These are phyloP conservation scores for Coelopa pilipes DNA, from an alignment of 2,888 invertebrate species.

Conservation along the genomic window DNA sequence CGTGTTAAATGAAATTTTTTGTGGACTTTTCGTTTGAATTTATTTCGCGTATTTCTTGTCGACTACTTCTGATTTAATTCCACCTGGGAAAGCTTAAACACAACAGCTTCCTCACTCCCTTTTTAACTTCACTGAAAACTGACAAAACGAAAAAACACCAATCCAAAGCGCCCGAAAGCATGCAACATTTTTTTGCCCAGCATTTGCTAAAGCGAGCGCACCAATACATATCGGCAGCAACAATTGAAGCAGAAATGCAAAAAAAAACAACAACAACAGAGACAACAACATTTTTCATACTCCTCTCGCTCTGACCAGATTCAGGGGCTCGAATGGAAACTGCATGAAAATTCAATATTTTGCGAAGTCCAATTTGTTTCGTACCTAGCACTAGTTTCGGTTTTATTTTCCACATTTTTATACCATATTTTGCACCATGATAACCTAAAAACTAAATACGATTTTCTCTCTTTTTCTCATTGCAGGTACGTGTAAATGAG, in stretches of 20 bases:
- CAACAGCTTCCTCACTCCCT: too few relatives aligned
- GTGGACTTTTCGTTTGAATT: too few relatives aligned
- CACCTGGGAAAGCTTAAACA: too few relatives aligned
- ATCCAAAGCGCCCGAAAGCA: not conserved
- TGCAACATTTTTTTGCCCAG: not conserved
- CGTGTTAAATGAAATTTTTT: too few relatives aligned
- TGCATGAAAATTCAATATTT: not conserved
- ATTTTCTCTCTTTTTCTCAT: slow-evolving; percentile 22
- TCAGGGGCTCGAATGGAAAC: not conserved
- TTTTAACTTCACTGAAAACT: too few relatives aligned
- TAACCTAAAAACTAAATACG: slow-evolving; percentile 15
- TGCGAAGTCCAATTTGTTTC: not conserved
- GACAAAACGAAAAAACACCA: slow-evolving; percentile 24
- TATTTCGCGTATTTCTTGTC: too few relatives aligned
- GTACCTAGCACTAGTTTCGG: not conserved
- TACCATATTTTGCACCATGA: not conserved
- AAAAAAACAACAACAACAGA: not conserved
- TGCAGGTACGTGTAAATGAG: slow-evolving; percentile 22
- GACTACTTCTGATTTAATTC: too few relatives aligned
- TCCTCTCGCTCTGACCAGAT: not conserved
- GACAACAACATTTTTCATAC: not conserved
- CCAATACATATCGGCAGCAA: slow-evolving; percentile 6
- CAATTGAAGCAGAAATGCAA: not conserved
- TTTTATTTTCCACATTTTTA: not conserved
- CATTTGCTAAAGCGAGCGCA: not conserved